Conservation (phyloP, 2,113 vertebrate genomes). For the Puntigrus tetrazona region DNA sequence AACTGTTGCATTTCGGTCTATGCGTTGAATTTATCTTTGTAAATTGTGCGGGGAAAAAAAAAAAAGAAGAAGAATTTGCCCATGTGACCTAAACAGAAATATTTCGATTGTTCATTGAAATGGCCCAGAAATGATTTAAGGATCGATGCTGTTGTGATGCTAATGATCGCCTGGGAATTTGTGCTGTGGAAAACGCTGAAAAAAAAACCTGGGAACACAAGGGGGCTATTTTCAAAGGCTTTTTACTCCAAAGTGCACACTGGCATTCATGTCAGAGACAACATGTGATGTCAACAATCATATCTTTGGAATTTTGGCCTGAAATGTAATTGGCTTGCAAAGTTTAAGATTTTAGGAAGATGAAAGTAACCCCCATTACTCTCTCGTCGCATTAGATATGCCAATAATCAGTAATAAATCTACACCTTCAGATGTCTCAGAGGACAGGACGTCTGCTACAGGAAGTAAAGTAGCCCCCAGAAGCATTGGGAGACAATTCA, state of each 20-base stretch:
- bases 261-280: constrained; percentile 47
- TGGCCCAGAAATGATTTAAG: background rate
- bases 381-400: constrained; percentile 56
- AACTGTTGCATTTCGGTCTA: background rate
- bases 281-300: background rate
- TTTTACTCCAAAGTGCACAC: constrained; percentile 77
- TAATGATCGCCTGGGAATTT: constrained; percentile 45
- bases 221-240: constrained; percentile 80
- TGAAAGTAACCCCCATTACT: constrained; percentile 79
- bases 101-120: background rate
- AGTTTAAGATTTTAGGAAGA: constrained; percentile 58
- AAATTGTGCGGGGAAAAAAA: too few relatives aligned
- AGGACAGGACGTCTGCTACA: constrained; percentile 76
- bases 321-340: constrained; percentile 24
- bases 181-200: too few relatives aligned
- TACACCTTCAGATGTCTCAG: constrained; percentile 69
- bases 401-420: constrained; percentile 64
- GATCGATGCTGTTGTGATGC: constrained; percentile 44
- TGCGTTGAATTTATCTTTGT: background rate
- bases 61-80: too few relatives aligned
- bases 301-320: background rate
- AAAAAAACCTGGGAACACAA: constrained; percentile 61
- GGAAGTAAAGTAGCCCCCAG: constrained; percentile 80
- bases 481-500: constrained; percentile 79
- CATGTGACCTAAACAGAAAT: background rate